Evolutionary conservation across 2,113 vertebrate genomes (phyloP).

Genomic region (Phalacrocorax brasilianus): DNA sequence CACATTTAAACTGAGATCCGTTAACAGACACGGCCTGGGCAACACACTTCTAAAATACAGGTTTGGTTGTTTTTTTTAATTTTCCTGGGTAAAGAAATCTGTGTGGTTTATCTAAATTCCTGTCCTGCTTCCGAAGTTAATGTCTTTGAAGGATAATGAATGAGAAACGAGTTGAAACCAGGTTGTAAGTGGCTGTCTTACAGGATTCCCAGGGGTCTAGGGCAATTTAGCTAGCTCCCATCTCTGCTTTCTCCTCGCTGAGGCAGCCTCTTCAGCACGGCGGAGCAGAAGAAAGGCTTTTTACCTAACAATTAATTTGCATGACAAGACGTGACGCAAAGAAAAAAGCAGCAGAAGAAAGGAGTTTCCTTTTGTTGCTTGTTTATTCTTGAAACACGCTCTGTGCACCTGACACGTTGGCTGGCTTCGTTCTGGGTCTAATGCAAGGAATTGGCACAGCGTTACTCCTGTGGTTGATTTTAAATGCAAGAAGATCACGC

Average conservation of each 20-base stretch:
- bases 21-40: neutral
- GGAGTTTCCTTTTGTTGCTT: neutral
- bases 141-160: neutral
- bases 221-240: neutral
- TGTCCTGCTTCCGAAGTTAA: neutral
- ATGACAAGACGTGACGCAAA: neutral
- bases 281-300: neutral
- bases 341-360: neutral
- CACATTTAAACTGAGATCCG: neutral
- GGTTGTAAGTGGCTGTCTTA: neutral
- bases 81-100: neutral
- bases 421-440: neutral
- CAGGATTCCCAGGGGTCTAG: neutral
- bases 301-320: neutral
- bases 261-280: neutral
- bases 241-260: neutral
- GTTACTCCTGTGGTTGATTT: constrained; percentile 31
- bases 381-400: neutral
- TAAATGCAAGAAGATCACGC: constrained; percentile 37
- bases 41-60: neutral
- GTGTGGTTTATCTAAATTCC: neutral
- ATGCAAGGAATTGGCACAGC: constrained; percentile 25
- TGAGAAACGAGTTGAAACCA: neutral
- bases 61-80: neutral
- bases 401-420: constrained; percentile 22